Evolutionary conservation across 2,113 vertebrate species (phyloP), one percentile per base, ranked within the genome.

Genomic region (Scatophagus argus): DNA sequence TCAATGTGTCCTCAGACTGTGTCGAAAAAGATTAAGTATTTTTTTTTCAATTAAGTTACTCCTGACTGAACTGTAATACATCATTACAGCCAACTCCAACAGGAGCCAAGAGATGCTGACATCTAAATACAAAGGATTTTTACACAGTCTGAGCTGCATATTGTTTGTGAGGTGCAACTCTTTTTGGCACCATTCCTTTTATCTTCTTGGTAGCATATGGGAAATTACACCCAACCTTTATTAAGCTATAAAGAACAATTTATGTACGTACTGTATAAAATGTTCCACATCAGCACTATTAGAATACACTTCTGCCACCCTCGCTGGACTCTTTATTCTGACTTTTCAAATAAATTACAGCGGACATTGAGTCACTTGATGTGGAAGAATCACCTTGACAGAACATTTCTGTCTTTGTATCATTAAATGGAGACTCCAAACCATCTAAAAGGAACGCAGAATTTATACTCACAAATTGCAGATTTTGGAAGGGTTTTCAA

Each of bases 31-130:
- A 39, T 21, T 2, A 21, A 21, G 23, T 4, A 44, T 32, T 46
- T 51, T n/a, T 27, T 8, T 66, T 66, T 49, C 14, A 36, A 52
- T 54, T 4, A 68, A 16, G 16, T 19, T 23, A 29, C 36, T 39
- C 25, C 47, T 52, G 64, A 54, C 11, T 66, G 2, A 23, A 36
- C 25, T 46, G 60, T 71, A 29, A 77, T 61, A 46, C 38, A 74
- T 77, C 55, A 43, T 27, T 43, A 23, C 36, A 34, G 13, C 23
- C 25, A 52, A 56, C 54, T 46, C 69, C 51, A 83, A 74, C 52
- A 38, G 68, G n/a, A 69, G 29, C 54, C 21, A 41, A 13, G 34
- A 14, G 27, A 44, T 62, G 46, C 67, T 46, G 39, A 63, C 32
- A 56, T 71, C 66, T 44, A 39, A 5, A 25, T 49, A 12, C 31